Percentiles rank a stretch among this genome's conserved stretches.
Conservation (phyloP, 64 coral and sea anemone genomes). For the Montipora efflorescens region DNA sequence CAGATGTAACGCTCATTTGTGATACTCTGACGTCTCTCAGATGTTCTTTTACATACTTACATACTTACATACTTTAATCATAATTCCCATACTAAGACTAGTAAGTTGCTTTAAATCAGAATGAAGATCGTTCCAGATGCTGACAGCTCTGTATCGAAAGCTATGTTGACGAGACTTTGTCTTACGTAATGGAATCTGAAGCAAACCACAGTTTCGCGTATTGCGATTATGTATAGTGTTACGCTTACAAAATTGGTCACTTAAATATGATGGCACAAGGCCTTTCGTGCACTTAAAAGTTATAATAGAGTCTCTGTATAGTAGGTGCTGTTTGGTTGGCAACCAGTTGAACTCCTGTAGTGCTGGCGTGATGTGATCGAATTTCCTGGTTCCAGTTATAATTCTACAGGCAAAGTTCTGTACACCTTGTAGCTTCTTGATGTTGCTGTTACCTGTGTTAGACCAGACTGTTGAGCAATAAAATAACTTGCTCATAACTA, state of each 20-base stretch:
- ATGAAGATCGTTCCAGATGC: no score
- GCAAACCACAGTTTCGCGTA: not conserved
- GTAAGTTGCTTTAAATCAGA: not conserved
- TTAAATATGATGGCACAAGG: slow-evolving; percentile 4
- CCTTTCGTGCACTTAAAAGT: no score
- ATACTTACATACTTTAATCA: no score
- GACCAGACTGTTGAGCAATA: slow-evolving; percentile 29
- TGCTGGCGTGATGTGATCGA: no score
- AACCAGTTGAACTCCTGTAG: no score
- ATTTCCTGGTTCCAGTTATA: no score
- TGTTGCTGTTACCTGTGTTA: slow-evolving; percentile 18
- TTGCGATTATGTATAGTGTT: slow-evolving; percentile 24
- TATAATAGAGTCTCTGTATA: no score
- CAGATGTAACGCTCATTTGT: not conserved
- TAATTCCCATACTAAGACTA: no score
- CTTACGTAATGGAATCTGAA: slow-evolving; percentile 10
- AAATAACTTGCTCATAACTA: no score
- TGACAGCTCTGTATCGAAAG: slow-evolving; percentile 15
- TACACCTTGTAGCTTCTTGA: slow-evolving; percentile 29
- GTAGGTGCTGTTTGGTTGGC: no score
- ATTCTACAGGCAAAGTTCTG: no score
- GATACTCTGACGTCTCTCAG: not conserved
- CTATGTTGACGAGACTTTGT: not conserved
- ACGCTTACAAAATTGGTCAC: slow-evolving; percentile 43
- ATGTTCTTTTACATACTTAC: not conserved